Evolutionary conservation across 2,113 vertebrate genomes (phyloP).

Genomic region (Amblyornis subalaris): DNA sequence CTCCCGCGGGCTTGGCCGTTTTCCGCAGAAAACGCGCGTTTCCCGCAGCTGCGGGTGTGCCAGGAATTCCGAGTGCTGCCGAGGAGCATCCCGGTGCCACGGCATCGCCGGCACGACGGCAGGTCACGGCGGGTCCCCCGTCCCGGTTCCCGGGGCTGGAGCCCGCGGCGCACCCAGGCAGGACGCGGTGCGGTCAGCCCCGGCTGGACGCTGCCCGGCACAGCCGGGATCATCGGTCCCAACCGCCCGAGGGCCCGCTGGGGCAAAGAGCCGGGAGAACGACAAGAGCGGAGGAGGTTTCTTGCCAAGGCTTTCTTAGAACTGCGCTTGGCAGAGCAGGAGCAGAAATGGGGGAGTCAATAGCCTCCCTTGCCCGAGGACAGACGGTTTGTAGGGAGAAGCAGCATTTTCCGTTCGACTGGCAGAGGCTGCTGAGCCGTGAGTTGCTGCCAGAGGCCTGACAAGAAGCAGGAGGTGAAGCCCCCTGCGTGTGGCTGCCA

Average conservation of each 20-base stretch:
- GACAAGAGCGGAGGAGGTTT: too few species aligned
- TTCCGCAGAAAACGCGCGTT: not conserved
- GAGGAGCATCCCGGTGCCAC: not conserved
- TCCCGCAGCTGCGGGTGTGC: not conserved
- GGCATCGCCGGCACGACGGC: not conserved
- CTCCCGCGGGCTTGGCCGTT: not conserved
- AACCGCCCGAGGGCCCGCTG: not conserved
- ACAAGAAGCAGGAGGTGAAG: not conserved
- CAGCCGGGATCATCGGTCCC: not conserved
- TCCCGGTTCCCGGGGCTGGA: not conserved
- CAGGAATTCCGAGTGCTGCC: not conserved
- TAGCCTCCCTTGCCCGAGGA: not conserved
- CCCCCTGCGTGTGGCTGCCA: not conserved
- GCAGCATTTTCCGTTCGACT: accelerated
- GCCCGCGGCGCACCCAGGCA: too few species aligned
- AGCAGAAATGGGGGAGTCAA: not conserved
- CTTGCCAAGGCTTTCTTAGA: not conserved
- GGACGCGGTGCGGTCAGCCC: not conserved
- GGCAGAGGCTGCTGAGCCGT: too few species aligned
- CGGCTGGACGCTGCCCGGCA: not conserved
- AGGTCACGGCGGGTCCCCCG: accelerated
- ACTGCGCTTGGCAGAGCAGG: not conserved
- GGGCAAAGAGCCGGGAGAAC: not conserved
- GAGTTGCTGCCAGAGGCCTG: not conserved
- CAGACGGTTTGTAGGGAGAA: not conserved